These are phyloP conservation scores for Oxycera nigricornis DNA, from an alignment of 2,888 invertebrate species.

Conservation along the genomic window DNA sequence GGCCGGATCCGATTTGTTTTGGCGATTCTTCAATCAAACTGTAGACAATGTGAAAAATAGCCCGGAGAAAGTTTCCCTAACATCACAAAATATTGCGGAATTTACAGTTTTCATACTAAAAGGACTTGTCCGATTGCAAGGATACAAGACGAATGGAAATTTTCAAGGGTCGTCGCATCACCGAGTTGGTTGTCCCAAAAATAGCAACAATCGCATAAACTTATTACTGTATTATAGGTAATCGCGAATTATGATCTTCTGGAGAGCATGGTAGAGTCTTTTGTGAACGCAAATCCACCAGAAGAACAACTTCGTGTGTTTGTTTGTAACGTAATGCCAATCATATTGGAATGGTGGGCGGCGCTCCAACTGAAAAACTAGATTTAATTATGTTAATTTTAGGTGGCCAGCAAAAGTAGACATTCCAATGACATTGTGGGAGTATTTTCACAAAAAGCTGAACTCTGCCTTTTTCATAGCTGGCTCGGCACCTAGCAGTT, in stretches of 20 bases:
- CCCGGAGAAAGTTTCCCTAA: conserved; percentile 49
- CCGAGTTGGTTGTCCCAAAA: conserved; percentile 34
- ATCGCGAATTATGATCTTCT: conserved; percentile 61
- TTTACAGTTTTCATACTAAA: conserved; percentile 63
- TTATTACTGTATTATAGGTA: conserved; percentile 46
- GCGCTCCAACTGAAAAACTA: background rate
- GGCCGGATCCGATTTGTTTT: conserved; percentile 56
- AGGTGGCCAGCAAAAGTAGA: conserved; percentile 64
- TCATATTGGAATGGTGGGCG: conserved; percentile 59
- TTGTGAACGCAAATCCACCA: conserved; percentile 61
- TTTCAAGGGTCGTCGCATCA: conserved; percentile 53
- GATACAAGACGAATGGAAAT: conserved; percentile 56
- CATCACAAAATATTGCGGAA: conserved; percentile 51
- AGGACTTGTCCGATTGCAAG: conserved; percentile 62
- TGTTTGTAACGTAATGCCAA: conserved; percentile 60
- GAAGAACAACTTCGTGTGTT: conserved; percentile 64
- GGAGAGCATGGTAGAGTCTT: conserved; percentile 62
- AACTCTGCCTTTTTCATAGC: conserved; percentile 65
- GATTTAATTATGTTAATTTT: conserved; percentile 45
- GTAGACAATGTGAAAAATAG: conserved; percentile 54
- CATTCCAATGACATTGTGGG: conserved; percentile 65
- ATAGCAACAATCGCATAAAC: conserved; percentile 43
- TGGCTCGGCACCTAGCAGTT: conserved; percentile 63
- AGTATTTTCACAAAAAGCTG: conserved; percentile 67
- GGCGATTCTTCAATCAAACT: conserved; percentile 61